These are phyloP conservation scores for Scrobipalpa costella DNA, from an alignment of 2,888 invertebrate genomes.

Conservation along the genomic window DNA sequence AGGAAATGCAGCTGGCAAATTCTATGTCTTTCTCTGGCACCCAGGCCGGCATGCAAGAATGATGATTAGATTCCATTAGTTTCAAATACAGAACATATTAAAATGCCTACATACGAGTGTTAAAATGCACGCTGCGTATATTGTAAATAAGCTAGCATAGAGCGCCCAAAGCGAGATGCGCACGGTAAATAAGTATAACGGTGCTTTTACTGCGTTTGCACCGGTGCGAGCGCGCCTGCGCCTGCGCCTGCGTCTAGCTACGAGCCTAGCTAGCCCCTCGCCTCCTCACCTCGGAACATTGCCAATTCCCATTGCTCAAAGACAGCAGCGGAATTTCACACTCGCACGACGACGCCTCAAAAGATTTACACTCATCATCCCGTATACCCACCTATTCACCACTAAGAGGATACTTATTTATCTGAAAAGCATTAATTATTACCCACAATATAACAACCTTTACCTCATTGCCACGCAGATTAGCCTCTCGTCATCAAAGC, in stretches of 20 bases:
- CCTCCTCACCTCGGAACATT: constrained; percentile 57
- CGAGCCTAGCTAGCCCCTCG: constrained; percentile 39
- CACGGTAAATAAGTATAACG: constrained; percentile 79
- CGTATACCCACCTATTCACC: constrained; percentile 36
- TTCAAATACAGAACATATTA: not conserved
- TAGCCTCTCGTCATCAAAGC: constrained; percentile 31
- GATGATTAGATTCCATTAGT: not conserved
- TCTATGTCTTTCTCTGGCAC: too few relatives aligned
- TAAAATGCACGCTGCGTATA: constrained; percentile 4
- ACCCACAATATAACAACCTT: constrained; percentile 43
- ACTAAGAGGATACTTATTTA: constrained; percentile 32
- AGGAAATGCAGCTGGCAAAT: too few relatives aligned
- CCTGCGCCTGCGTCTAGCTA: constrained; percentile 46
- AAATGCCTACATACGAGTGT: not conserved
- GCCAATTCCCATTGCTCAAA: constrained; percentile 77
- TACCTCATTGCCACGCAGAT: constrained; percentile 46
- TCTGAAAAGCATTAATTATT: constrained; percentile 36
- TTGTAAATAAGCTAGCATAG: constrained; percentile 58
- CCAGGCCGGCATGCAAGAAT: too few relatives aligned
- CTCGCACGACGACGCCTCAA: constrained; percentile 62
- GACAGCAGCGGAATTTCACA: constrained; percentile 76
- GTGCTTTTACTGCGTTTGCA: constrained; percentile 73
- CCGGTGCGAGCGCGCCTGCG: constrained; percentile 44
- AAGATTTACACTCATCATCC: constrained; percentile 63
- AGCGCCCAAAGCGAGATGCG: constrained; percentile 73